A percentile compares a stretch with the other conserved stretches of the same genome.
phyloP scores from a whole-genome alignment of 2,888 invertebrate species.

The Megaustenia siamemsis region DNA sequence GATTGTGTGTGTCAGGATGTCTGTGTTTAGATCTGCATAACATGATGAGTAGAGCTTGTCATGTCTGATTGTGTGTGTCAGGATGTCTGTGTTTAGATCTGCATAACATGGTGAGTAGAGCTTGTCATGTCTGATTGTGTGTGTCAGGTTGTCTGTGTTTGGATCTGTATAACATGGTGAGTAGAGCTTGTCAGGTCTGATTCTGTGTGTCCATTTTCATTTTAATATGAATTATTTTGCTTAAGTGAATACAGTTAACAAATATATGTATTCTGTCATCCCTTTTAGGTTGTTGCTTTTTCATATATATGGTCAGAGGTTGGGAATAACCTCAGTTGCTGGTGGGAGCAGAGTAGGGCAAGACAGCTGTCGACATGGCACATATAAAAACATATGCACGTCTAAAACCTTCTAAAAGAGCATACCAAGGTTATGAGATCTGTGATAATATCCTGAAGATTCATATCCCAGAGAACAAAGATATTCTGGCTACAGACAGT shows the following conservation, averaged over 20 bases:
- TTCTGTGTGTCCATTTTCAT: not conserved
- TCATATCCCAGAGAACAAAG: slow-evolving; percentile 49
- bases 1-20: too few species aligned
- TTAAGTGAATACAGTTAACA: not conserved
- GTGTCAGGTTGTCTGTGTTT: not conserved
- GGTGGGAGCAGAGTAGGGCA: slow-evolving; percentile 21
- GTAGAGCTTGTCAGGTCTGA: not conserved
- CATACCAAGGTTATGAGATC: slow-evolving; percentile 70
- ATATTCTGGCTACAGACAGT: slow-evolving; percentile 17
- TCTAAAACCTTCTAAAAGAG: slow-evolving; percentile 70
- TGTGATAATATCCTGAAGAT: slow-evolving; percentile 51
- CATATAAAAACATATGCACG: slow-evolving; percentile 75
- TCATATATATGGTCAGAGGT: slow-evolving; percentile 9
- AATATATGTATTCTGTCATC: not conserved
- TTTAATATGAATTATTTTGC: not conserved
- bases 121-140: not conserved
- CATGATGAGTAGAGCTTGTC: too few species aligned
- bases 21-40: too few species aligned
- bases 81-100: too few species aligned
- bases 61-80: not conserved
- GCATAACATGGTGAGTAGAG: too few species aligned
- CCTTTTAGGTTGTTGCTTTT: slow-evolving; percentile 18
- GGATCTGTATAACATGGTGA: not conserved
- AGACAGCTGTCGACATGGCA: slow-evolving; percentile 63
- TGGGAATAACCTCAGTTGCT: not conserved